phyloP scores from a whole-genome alignment of 2,797 vertebrate genomes.

The Discoglossus pictus region DNA sequence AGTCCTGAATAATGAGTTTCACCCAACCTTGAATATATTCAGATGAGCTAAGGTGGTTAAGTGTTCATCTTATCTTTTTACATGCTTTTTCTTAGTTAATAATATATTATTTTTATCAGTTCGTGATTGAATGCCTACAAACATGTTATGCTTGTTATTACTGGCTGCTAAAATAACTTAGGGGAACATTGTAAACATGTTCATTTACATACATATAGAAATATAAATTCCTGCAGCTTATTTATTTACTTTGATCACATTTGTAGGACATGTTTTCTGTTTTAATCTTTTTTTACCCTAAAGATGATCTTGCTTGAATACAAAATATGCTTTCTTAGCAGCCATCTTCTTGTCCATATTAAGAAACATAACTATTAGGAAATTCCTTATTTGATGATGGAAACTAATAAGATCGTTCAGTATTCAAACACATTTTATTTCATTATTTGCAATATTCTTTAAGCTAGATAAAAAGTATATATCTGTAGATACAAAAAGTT shows the following conservation, averaged over 20 bases:
- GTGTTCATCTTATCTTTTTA: slow-evolving; percentile 83
- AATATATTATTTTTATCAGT: slow-evolving; percentile 88
- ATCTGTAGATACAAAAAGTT: too few species aligned
- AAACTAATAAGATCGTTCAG: too few species aligned
- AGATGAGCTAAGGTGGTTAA: slow-evolving; percentile 86
- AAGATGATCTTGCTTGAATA: not conserved
- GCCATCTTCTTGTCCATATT: too few species aligned
- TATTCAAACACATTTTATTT: too few species aligned
- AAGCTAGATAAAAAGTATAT: too few species aligned
- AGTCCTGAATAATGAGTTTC: slow-evolving; percentile 93
- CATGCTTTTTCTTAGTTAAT: slow-evolving; percentile 84
- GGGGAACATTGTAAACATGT: slow-evolving; percentile 74
- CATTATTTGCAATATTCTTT: too few species aligned
- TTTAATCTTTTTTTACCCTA: slow-evolving; percentile 37
- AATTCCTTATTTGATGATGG: too few species aligned
- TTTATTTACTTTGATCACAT: slow-evolving; percentile 62
- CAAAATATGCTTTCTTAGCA: too few species aligned
- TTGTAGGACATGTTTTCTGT: slow-evolving; percentile 40
- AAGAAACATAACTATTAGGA: too few species aligned
- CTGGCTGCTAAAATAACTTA: slow-evolving; percentile 69
- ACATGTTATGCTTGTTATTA: slow-evolving; percentile 85
- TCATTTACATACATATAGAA: slow-evolving; percentile 63
- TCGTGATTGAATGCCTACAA: slow-evolving; percentile 82
- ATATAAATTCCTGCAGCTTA: slow-evolving; percentile 62
- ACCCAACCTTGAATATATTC: slow-evolving; percentile 90